Conservation (phyloP, 2,113 vertebrate species). For the Tricholaema leucomelas region DNA sequence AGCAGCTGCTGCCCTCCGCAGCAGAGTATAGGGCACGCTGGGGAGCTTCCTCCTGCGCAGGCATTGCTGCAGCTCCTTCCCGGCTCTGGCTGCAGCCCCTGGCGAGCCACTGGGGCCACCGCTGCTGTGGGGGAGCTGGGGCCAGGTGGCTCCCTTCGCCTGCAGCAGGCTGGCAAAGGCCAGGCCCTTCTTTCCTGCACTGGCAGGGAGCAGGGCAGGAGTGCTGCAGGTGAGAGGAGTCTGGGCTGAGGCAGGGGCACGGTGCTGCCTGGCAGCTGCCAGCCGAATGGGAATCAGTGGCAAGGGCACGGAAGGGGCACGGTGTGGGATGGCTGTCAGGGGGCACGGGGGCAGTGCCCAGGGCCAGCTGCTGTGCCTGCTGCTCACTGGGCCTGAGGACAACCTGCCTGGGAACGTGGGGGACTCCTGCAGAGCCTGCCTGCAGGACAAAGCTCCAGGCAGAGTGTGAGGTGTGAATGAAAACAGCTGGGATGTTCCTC, state of each 20-base stretch:
- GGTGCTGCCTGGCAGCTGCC: slow-evolving; percentile 3
- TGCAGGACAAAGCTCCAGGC: neutral
- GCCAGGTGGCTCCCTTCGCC: neutral
- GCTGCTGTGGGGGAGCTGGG: neutral
- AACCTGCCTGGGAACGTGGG: neutral
- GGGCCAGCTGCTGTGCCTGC: slow-evolving; percentile 1
- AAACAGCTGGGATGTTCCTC: neutral
- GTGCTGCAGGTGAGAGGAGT: neutral
- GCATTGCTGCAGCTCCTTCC: neutral
- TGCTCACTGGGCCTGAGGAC: neutral
- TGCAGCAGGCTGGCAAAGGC: neutral
- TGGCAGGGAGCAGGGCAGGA: neutral
- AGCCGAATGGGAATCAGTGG: slow-evolving; percentile 38
- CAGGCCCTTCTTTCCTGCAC: neutral
- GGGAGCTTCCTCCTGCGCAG: neutral
- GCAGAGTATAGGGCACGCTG: neutral
- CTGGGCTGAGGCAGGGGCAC: no score
- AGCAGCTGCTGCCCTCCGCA: neutral
- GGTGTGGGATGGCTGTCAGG: neutral
- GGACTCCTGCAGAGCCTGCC: neutral
- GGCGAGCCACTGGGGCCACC: neutral
- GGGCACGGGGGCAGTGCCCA: neutral
- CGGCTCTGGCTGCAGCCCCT: no score
- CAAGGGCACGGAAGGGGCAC: neutral
- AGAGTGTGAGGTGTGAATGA: neutral